Percentiles rank a stretch among this genome's conserved stretches.
phyloP scores from a whole-genome alignment of 2,113 vertebrate species.

The Pomatostomus ruficeps region DNA sequence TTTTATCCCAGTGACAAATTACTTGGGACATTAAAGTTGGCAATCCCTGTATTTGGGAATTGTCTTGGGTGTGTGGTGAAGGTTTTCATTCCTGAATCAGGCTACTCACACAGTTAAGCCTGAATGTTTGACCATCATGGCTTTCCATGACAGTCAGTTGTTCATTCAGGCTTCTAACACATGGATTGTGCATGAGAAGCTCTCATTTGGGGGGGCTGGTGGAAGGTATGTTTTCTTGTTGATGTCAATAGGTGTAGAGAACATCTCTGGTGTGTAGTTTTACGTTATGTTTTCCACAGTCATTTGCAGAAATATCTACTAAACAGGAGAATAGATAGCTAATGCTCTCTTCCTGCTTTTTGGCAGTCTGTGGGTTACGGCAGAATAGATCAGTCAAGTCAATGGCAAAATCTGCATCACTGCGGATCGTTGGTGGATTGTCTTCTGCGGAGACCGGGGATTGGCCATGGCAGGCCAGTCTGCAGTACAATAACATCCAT shows the following conservation, averaged over 20 bases:
- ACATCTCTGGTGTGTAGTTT: neutral
- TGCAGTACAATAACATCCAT: slow-evolving; percentile 77
- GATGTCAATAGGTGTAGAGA: neutral
- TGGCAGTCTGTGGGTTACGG: slow-evolving; percentile 70
- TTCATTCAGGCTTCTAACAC: neutral
- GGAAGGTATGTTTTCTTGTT: neutral
- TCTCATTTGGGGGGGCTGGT: neutral
- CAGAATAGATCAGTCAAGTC: slow-evolving; percentile 57
- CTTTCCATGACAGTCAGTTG: neutral
- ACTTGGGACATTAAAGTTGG: neutral
- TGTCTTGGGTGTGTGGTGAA: neutral
- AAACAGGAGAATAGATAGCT: neutral
- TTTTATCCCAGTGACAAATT: neutral
- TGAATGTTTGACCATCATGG: neutral
- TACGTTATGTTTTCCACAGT: neutral
- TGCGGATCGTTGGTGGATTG: slow-evolving; percentile 80
- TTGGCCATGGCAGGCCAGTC: slow-evolving; percentile 92
- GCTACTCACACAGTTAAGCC: neutral
- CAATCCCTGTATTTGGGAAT: neutral
- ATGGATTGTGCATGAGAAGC: neutral
- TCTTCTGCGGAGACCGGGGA: slow-evolving; percentile 73
- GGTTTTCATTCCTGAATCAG: neutral
- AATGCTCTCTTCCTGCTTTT: neutral
- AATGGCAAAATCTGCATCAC: neutral
- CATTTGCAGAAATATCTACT: neutral